Evolutionary conservation across 2,888 invertebrate species (phyloP), one percentile per base, ranked within the genome.

Genomic region (Oscheius onirici): DNA sequence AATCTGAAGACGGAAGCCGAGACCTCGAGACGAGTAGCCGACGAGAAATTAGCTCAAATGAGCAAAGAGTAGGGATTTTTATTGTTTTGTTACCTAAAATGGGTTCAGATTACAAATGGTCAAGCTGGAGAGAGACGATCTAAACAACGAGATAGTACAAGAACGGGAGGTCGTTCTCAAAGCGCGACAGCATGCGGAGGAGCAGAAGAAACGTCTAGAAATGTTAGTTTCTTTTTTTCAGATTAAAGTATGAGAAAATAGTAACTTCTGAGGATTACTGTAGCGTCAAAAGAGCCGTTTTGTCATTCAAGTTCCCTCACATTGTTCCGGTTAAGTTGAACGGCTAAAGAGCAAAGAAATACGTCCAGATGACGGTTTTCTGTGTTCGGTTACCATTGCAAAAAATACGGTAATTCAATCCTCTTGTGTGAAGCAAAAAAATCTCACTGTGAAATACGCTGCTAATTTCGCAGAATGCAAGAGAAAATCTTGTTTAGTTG

Each of bases 121-220:
- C 13, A n/a, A 54, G 5, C 65, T 68, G 41, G 77, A 77, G 44
- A 58, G 71, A 13, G 75, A 75, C n/a, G 46, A 68, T 20, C 40
- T 77, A 58, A 74, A 63, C 34, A 26, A n/a, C 3, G 74, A 75
- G 34, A 24, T 75, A 10, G 24, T 66, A n/a, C 57, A 65, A 15
- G 71, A 71, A 20, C 34, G 66, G 17, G 66, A 66, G 22, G 17
- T 66, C 10, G 71, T 71, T 13, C 6, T 71, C 10, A 40, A 44
- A 8, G 65, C 71, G 11, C 15, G 65, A 49, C 43, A 66, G 26
- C 71, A 66, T 22, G 49, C 71, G 0, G 71, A 71, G 15, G 71
- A 71, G 20, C 66, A 66, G 46, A 71, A 71, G 40, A 71, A 66
- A 34, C 46, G 57, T 8, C 24, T 71, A 0, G 66, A 71, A 46